Evolutionary conservation across 2,113 vertebrate genomes (phyloP).

Genomic region (Numida meleagris): DNA sequence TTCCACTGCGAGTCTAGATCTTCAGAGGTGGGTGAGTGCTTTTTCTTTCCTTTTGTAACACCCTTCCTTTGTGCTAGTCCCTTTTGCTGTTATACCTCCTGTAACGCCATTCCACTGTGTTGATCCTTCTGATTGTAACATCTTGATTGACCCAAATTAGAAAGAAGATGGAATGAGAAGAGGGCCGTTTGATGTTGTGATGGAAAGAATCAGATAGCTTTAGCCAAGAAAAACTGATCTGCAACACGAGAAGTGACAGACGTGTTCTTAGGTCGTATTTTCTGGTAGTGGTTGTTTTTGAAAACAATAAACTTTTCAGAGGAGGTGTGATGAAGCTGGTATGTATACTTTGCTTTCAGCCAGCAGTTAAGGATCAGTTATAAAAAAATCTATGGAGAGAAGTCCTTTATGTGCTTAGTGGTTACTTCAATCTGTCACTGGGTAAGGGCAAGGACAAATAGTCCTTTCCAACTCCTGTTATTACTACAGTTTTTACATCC

Average conservation of each 20-base stretch:
- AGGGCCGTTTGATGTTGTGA: background rate
- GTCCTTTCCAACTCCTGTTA: background rate
- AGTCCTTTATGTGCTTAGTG: background rate
- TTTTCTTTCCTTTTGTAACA: too few relatives aligned
- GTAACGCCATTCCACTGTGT: too few relatives aligned
- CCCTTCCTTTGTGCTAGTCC: too few relatives aligned
- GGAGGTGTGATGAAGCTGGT: background rate
- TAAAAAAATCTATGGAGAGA: background rate
- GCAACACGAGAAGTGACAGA: background rate
- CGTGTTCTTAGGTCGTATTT: background rate
- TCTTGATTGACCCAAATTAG: constrained; percentile 27
- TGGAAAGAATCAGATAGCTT: background rate
- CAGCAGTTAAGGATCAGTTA: background rate
- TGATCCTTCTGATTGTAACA: too few relatives aligned
- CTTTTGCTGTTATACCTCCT: too few relatives aligned
- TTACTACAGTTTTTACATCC: fast-evolving
- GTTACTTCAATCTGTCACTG: background rate
- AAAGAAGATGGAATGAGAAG: background rate
- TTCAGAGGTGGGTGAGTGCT: too few relatives aligned
- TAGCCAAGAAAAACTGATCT: background rate
- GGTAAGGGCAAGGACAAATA: background rate
- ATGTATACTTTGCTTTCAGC: background rate
- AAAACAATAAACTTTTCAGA: background rate
- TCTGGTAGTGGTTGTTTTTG: background rate
- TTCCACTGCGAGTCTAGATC: too few relatives aligned